These are phyloP conservation scores for Callimorpha dominula DNA, from an alignment of 2,888 invertebrate species.

Conservation along the genomic window DNA sequence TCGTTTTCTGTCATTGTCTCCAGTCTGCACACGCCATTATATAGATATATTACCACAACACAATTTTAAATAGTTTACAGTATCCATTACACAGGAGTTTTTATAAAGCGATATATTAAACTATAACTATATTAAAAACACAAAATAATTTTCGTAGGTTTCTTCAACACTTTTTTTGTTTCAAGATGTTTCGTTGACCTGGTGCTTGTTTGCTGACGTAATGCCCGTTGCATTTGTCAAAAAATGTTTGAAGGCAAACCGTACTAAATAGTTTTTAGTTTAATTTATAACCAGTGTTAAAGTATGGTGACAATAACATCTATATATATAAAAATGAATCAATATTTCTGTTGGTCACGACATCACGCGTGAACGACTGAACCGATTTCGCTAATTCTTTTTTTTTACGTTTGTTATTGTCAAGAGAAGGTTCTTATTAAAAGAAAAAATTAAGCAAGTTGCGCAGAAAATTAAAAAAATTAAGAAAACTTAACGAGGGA, in stretches of 20 bases:
- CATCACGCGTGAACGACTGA: too few relatives aligned
- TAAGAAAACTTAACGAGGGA: too few relatives aligned
- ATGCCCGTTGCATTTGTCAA: slow-evolving; percentile 42
- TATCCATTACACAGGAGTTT: slow-evolving; percentile 19
- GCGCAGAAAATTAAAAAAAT: too few relatives aligned
- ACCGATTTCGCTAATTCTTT: too few relatives aligned
- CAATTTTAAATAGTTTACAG: slow-evolving; percentile 18
- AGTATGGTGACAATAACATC: neutral
- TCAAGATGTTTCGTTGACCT: slow-evolving; percentile 20
- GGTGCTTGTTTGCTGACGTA: slow-evolving; percentile 10
- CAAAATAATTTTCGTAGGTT: slow-evolving; percentile 12
- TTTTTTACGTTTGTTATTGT: too few relatives aligned
- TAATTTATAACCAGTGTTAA: slow-evolving; percentile 26
- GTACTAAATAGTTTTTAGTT: slow-evolving; percentile 6
- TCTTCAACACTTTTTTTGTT: slow-evolving; percentile 17
- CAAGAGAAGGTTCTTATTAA: too few relatives aligned
- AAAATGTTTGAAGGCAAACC: slow-evolving; percentile 7
- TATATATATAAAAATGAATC: neutral
- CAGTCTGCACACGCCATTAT: slow-evolving; percentile 41
- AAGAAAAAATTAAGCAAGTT: too few relatives aligned
- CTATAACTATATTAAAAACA: slow-evolving; percentile 18
- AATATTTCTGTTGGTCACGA: too few relatives aligned
- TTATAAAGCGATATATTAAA: slow-evolving; percentile 22
- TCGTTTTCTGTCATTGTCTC: slow-evolving; percentile 42
- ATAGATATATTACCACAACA: slow-evolving; percentile 20